These are phyloP conservation scores for Cataglyphis livida DNA, from an alignment of 2,888 invertebrate species.

Conservation along the genomic window DNA sequence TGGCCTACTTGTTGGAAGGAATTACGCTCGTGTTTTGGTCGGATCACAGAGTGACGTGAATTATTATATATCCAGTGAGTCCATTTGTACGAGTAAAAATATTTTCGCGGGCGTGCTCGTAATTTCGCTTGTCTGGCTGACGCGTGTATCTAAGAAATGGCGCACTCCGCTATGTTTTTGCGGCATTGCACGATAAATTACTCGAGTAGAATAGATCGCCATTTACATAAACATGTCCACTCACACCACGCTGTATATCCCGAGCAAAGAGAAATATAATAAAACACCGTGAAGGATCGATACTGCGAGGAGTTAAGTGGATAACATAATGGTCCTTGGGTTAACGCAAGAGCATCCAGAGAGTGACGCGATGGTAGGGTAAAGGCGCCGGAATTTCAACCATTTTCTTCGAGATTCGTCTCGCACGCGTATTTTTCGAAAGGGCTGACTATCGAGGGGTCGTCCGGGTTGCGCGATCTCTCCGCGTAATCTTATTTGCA, in stretches of 20 bases:
- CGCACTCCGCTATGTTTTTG: constrained; percentile 5
- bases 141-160: constrained; percentile 29
- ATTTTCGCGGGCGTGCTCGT: constrained; percentile 7
- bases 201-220: constrained; percentile 18
- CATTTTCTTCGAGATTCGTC: constrained; percentile 82
- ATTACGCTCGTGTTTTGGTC: constrained; percentile 13
- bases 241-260: not conserved
- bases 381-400: constrained; percentile 81
- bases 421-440: constrained; percentile 80
- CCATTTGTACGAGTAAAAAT: constrained; percentile 20
- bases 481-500: constrained; percentile 83
- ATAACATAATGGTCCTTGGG: constrained; percentile 73
- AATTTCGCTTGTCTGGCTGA: constrained; percentile 29
- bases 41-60: constrained; percentile 14
- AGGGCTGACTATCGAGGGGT: constrained; percentile 50
- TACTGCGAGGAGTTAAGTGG: constrained; percentile 70
- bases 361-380: constrained; percentile 58
- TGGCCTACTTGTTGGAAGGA: constrained; percentile 31
- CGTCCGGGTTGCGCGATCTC: constrained; percentile 71
- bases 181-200: constrained; percentile 33
- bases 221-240: constrained; percentile 45
- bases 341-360: constrained; percentile 66
- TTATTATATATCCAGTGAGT: constrained; percentile 17
- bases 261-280: constrained; percentile 49
- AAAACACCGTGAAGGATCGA: constrained; percentile 65